Evolutionary conservation across 2,113 vertebrate genomes (phyloP).

Genomic region (Eretmochelys imbricata): DNA sequence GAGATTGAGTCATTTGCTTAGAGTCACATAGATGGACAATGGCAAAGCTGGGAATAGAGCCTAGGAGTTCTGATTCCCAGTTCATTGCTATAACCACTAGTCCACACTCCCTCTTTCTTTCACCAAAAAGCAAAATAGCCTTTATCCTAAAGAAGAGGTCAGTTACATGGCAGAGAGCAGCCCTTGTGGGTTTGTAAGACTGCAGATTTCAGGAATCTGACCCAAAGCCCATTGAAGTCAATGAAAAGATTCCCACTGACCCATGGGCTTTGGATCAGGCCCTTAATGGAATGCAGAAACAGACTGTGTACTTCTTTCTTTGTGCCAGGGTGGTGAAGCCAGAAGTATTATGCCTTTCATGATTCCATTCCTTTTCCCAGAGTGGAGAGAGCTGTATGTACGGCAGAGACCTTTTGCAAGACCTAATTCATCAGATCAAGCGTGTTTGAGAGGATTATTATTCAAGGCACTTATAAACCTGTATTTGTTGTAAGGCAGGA

Average conservation of each 20-base stretch:
- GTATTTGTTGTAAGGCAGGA: neutral
- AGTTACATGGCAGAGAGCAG: neutral
- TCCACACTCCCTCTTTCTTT: neutral
- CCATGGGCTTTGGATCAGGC: neutral
- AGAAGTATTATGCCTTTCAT: neutral
- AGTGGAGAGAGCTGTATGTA: accelerated
- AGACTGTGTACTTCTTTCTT: neutral
- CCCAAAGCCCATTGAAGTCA: neutral
- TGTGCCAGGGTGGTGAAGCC: neutral
- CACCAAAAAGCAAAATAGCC: neutral
- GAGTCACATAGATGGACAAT: neutral
- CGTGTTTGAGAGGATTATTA: neutral
- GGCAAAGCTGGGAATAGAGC: slow-evolving; percentile 11
- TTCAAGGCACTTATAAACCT: neutral
- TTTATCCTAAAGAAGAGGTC: neutral
- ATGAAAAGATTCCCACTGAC: neutral
- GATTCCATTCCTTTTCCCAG: neutral
- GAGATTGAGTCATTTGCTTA: slow-evolving; percentile 33
- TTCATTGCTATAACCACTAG: neutral
- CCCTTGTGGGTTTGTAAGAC: neutral
- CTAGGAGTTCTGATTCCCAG: neutral
- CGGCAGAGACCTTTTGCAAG: neutral
- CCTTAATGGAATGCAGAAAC: neutral
- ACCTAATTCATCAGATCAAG: neutral
- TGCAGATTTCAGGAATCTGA: neutral